Evolutionary conservation across 1,140 invertebrate species (phyloP), one percentile per base, ranked within the genome.

Genomic region (Nymphalis io): DNA sequence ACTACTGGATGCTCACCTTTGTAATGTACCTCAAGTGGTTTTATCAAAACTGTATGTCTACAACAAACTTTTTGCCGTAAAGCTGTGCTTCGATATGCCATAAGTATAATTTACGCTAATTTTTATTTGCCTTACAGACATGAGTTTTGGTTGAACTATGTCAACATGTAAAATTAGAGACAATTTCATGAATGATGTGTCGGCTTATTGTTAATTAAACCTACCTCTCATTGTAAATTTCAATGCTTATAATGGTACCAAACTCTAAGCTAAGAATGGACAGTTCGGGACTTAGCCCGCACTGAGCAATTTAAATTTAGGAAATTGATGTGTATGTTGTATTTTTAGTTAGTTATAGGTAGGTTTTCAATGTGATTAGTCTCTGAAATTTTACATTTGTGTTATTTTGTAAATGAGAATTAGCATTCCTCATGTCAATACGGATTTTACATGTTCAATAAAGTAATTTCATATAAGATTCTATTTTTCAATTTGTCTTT

Each of bases 341-440:
- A 91, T 92, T 92, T 90, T 92, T 91, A 92, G 89, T 92, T 92
- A 90, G 88, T 90, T 87, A 83, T 91, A 92, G 90, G 92, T 92
- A 92, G 90, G 92, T 89, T 92, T 88, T 88, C 82, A 83, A 92
- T 89, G 88, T 90, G 90, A 90, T 92, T 92, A 91, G 92, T 92
- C 90, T 89, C 87, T 91, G 73, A 90, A 90, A 90, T 91, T 91
- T 90, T 89, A 91, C 88, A 91, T 92, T 89, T 90, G 88, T 92
- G 90, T 92, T 92, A 90, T 91, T 92, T 90, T 92, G 83, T 92
- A 89, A 90, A 91, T 91, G 88, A 90, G 89, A 88, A 92, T 85
- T 92, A 92, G 90, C 92, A 92, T 92, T 92, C 92, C 92, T 92
- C 90, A 89, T 92, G 90, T 92, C 92, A 89, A 92, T 89, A 91